Conservation (phyloP, 2,888 invertebrate genomes). For the Cephus sareptanus region DNA sequence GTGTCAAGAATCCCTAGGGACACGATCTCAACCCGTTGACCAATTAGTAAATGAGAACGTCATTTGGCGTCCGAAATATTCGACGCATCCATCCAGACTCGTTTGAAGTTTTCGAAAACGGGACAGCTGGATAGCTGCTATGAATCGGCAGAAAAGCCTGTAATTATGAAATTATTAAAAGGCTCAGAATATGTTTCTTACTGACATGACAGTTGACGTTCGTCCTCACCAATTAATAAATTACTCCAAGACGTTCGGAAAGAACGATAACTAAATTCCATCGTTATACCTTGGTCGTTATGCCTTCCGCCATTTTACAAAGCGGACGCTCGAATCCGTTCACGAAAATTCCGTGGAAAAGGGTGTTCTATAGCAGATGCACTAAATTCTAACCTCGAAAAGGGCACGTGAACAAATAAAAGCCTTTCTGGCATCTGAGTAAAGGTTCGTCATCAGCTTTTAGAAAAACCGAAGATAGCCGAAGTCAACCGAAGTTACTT, state of each 20-base stretch:
- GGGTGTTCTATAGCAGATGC: conserved; percentile 22
- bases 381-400: conserved; percentile 18
- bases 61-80: not conserved
- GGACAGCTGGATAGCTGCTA: conserved; percentile 29
- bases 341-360: conserved; percentile 3
- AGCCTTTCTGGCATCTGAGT: not conserved
- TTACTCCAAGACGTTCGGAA: not conserved
- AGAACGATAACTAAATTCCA: not conserved
- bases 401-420: conserved; percentile 43
- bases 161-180: conserved; percentile 45
- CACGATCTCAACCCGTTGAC: not conserved
- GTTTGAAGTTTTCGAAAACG: not conserved
- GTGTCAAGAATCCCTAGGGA: not conserved
- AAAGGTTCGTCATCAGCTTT: not conserved
- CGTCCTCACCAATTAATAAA: not conserved
- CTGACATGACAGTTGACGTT: conserved; percentile 29
- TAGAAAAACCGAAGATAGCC: not conserved
- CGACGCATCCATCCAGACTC: not conserved
- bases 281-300: not conserved
- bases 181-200: conserved; percentile 11
- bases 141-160: conserved; percentile 28
- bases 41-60: not conserved
- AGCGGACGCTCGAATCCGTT: not conserved
- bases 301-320: not conserved
- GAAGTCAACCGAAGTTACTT: not conserved